Conservation (phyloP, 2,797 vertebrate species). For the Hydrocynus forskahlii region DNA sequence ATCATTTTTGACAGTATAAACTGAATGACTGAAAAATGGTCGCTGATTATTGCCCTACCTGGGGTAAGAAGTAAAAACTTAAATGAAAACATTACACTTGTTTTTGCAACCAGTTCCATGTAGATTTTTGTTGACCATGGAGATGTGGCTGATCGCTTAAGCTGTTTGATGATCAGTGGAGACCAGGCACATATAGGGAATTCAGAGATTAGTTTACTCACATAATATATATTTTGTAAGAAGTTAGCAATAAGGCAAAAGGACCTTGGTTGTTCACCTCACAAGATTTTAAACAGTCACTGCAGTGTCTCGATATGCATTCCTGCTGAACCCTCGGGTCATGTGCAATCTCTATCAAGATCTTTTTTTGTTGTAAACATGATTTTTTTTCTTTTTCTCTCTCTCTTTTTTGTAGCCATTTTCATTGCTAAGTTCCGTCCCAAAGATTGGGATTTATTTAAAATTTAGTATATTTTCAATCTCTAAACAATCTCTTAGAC, state of each 20-base stretch:
- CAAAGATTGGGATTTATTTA: conserved; percentile 15
- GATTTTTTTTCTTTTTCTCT: neutral
- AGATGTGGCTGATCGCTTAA: conserved; percentile 5
- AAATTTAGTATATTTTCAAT: neutral
- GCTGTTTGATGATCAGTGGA: conserved; percentile 3
- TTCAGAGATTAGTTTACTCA: conserved; percentile 38
- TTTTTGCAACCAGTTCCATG: neutral
- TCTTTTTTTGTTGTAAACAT: conserved; percentile 1
- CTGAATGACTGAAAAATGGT: neutral
- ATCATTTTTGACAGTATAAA: neutral
- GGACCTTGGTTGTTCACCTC: conserved; percentile 47
- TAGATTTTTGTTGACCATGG: neutral
- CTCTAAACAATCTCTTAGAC: conserved; percentile 5
- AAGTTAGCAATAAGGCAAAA: conserved; percentile 55
- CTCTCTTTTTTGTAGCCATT: neutral
- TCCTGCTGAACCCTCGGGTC: conserved; percentile 49
- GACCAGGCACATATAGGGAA: conserved; percentile 21
- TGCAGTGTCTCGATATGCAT: conserved; percentile 47
- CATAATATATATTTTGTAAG: conserved; percentile 34
- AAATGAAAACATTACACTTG: neutral
- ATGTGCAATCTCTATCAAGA: conserved; percentile 47
- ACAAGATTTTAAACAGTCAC: conserved; percentile 35
- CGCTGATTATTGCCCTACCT: neutral
- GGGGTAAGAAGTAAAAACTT: neutral
- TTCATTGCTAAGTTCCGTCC: conserved; percentile 17